Evolutionary conservation across 1,140 invertebrate genomes (phyloP), one percentile per base, ranked within the genome.

Genomic region (Acromyrmex echinatior): DNA sequence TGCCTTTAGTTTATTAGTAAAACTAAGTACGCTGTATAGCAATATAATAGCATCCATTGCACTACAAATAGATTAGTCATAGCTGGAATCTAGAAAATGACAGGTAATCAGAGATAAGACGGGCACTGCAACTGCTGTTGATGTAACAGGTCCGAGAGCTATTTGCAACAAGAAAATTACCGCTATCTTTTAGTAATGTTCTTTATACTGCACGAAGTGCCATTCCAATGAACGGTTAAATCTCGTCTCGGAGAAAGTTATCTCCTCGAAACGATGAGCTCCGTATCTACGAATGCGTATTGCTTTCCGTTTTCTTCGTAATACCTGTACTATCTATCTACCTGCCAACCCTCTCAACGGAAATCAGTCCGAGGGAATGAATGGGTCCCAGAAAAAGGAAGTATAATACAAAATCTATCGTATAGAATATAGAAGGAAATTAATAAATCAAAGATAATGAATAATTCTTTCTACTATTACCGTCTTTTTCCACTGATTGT

Each of bases 81-180:
- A 56, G 21, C 14, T 66, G 53, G 31, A 58, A 81, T 84, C 25
- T 74, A 62, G 70, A 76, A 84, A 76, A 39, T 76, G 39, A 84
- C 73, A 63, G 56, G 25, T 62, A 62, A 74, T 76, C 45, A n/a
- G 7, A 51, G 80, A 62, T 84, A 84, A 12, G 39, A 74, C 39
- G 10, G 45, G 9, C 58, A 49, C 0, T 56, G 49, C 49, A 45
- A 45, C 56, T 80, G 16, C 53, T 16, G 35, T 74, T 74, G 80
- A 60, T 53, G 39, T 74, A 62, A 76, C 58, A 62, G 39, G 31
- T 76, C 56, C 66, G 7, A 58, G 25, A 66, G 53, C 66, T 81
- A 76, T 39, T n/a, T 56, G 80, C 56, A 62, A 35, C 39, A 35
- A 74, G 80, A 62, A 84, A 84, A 84, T 84, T 51, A 62, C 56